phyloP scores from a whole-genome alignment of 2,888 invertebrate genomes.

The Caenorhabditis becei region DNA sequence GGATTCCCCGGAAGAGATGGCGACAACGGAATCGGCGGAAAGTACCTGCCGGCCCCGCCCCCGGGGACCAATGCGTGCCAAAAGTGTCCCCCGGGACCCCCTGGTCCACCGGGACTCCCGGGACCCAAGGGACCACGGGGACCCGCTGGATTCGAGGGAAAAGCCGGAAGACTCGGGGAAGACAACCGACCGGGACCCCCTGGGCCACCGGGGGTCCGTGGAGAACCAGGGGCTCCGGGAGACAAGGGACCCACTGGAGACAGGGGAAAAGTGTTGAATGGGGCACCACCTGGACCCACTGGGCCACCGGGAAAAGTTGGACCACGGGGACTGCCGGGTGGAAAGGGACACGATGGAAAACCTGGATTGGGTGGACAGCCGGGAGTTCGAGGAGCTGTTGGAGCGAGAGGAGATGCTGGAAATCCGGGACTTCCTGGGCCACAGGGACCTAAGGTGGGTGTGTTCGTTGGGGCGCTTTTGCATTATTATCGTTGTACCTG shows the following conservation, averaged over 20 bases:
- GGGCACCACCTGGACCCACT: conserved; percentile 75
- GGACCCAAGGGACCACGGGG: conserved; percentile 78
- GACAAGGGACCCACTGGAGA: conserved; percentile 75
- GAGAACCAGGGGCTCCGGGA: conserved; percentile 74
- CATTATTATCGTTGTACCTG: too few relatives aligned
- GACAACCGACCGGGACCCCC: conserved; percentile 79
- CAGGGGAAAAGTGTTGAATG: conserved; percentile 73
- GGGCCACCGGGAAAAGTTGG: conserved; percentile 76
- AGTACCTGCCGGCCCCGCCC: conserved; percentile 74
- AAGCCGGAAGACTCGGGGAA: conserved; percentile 72
- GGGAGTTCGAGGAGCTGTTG: conserved; percentile 75
- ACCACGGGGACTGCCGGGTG: conserved; percentile 73
- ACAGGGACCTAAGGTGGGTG: conserved; percentile 70
- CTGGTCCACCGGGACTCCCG: conserved; percentile 78
- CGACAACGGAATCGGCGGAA: conserved; percentile 65
- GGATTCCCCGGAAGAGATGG: conserved; percentile 69
- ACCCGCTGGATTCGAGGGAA: conserved; percentile 65
- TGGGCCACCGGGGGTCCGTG: conserved; percentile 77
- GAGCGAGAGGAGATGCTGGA: conserved; percentile 74
- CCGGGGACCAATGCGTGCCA: conserved; percentile 72
- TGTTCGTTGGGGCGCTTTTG: too few relatives aligned
- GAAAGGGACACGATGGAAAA: conserved; percentile 74
- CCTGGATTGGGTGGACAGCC: conserved; percentile 70
- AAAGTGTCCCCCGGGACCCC: conserved; percentile 76
- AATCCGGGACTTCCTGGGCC: conserved; percentile 77